Percentiles rank a stretch among this genome's conserved stretches.
These are phyloP conservation scores for Camptogramma bilineatum DNA, from an alignment of 2,888 invertebrate species.

Conservation along the genomic window DNA sequence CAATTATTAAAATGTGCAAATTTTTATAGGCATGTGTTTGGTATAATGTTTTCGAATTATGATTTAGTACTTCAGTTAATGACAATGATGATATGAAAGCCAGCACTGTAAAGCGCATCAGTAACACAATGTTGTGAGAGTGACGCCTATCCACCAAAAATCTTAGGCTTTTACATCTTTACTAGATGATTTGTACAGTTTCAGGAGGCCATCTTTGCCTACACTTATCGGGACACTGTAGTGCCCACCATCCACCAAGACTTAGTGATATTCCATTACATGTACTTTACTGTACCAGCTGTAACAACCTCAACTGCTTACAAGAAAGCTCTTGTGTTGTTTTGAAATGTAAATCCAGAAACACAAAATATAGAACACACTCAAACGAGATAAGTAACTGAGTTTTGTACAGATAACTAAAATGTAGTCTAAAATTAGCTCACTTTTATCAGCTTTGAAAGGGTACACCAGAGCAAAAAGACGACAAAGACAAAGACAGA, in stretches of 20 bases:
- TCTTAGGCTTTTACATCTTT: too few relatives aligned
- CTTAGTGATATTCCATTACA: too few relatives aligned
- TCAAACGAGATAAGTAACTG: conserved; percentile 39
- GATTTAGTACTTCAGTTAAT: too few relatives aligned
- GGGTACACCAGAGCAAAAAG: conserved; percentile 62
- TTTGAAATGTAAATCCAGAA: background rate
- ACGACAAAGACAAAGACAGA: conserved; percentile 67
- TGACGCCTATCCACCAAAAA: too few relatives aligned
- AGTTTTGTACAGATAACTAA: conserved; percentile 22
- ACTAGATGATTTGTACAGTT: too few relatives aligned
- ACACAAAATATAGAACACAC: conserved; percentile 8
- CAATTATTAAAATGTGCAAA: conserved; percentile 30
- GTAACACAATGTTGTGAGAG: too few relatives aligned
- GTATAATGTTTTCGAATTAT: background rate
- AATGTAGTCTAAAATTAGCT: conserved; percentile 48
- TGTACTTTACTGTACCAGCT: background rate
- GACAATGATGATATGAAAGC: too few relatives aligned
- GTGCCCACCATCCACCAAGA: too few relatives aligned
- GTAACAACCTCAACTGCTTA: background rate
- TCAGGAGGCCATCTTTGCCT: too few relatives aligned
- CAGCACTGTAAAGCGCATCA: too few relatives aligned
- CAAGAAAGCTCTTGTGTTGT: background rate
- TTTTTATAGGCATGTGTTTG: background rate
- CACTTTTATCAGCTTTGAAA: conserved; percentile 65
- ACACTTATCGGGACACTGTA: too few relatives aligned